Base-by-base conservation (phyloP, 2,113 vertebrate species). In the Leptodactylus fuscus region DNA sequence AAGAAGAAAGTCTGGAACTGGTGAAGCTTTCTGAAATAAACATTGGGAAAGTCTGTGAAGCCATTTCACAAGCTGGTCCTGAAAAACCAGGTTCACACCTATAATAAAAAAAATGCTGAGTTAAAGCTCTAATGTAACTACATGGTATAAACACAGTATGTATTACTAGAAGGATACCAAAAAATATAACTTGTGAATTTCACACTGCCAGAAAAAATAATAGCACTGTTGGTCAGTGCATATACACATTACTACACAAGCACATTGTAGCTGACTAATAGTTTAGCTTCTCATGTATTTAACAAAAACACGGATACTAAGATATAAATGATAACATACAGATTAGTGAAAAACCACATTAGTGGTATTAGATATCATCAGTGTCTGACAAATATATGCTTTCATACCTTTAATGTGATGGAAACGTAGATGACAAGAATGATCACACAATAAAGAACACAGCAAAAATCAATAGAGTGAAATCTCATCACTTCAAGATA, bases 71-170 rank as follows among this genome's bases (percentile, higher is more conserved):
- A 0, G 97, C 97, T 0, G 97, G 97, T 0, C 98, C 98, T 0
- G 97, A 99, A 90, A 99, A 99, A 2, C 98, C 98, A 0, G 96
- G 96, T 87, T 99, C 98, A 22, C 98, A 99, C 89, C 98, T 99
- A 92, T 0, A 0, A 85, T 55, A 11, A 22, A 74, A 38, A 46
- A 24, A 81, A 65, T 18, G 9, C 15, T 34, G 1, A 41, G 69
- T 71, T 67, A 67, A 36, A 62, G n/a, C 11, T 29, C 3, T 29
- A 18, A 34, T 34, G 29, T 34, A 67, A 11, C 15, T 67, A 67
- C 29, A 67, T 34, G 5, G 32, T 34, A 20, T 18, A 34, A 15
- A 34, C 13, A 67, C 60, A 29, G 29, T 62, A 13, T 62, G 29
- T 58, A 58, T n/a, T n/a, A 16, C 6, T 55, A 5, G 27, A 0